Conservation (phyloP, 2,888 invertebrate species). For the Timema podura region DNA sequence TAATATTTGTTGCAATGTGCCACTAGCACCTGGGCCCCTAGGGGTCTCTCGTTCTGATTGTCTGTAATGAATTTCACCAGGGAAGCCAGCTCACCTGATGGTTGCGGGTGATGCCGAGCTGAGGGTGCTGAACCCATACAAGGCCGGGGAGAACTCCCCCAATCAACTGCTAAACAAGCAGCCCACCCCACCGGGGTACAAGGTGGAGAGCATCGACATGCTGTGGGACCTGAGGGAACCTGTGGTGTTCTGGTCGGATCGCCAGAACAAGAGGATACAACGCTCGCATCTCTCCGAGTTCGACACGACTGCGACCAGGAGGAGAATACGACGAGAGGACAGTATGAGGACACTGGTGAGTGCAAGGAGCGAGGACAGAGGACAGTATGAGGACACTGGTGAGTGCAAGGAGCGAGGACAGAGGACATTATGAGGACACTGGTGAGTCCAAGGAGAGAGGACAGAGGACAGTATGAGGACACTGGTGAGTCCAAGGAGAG, state of each 20-base stretch:
- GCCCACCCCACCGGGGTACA: conserved; percentile 44
- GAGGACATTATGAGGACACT: too few species aligned
- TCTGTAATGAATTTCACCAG: conserved; percentile 38
- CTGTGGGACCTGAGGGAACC: conserved; percentile 41
- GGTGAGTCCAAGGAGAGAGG: too few species aligned
- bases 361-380: too few species aligned
- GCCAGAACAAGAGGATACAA: conserved; percentile 46
- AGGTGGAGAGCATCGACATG: conserved; percentile 54
- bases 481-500: too few species aligned
- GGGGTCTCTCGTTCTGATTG: too few species aligned
- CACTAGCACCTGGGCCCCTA: too few species aligned
- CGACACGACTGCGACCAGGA: background rate
- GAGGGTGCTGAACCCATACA: conserved; percentile 59
- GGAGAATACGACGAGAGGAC: conserved; percentile 19
- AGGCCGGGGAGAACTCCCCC: conserved; percentile 47
- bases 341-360: conserved; percentile 17
- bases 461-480: too few species aligned
- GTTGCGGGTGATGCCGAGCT: conserved; percentile 60
- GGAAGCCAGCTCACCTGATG: conserved; percentile 58
- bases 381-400: too few species aligned
- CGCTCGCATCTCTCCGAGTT: conserved; percentile 36
- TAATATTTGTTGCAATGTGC: too few species aligned
- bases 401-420: too few species aligned
- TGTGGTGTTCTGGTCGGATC: conserved; percentile 48
- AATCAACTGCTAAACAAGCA: conserved; percentile 40